Evolutionary conservation across 2,888 invertebrate genomes (phyloP), one percentile per base, ranked within the genome.

Genomic region (Noctua janthe): DNA sequence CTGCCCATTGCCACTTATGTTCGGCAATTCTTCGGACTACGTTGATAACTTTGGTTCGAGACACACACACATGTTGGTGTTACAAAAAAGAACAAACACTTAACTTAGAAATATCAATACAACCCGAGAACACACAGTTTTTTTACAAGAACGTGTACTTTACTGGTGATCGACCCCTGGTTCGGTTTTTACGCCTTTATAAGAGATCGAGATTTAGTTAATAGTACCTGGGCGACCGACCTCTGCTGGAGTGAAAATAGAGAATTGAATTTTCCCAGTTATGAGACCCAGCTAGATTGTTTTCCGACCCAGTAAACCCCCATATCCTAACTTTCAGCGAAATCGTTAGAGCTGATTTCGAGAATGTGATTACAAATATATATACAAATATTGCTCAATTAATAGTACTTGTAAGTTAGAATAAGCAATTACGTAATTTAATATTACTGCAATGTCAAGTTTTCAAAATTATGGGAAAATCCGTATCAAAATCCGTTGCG

Each of bases 111-210:
- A 66, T n/a, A n/a, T 11, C 3, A 23, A 76, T 8, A 72, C 51
- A 20, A 49, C 1, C 51, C 20, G 23, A 56, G 47, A 67, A 3
- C 17, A 39, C 13, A 23, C n/a, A 79, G 79, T 81, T 88, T 59
- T 23, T 71, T 75, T 81, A 78, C 62, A 29, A 29, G 29, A 29
- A 29, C 29, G 29, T 29, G 29, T 29, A 29, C 29, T 29, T 1
- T 29, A 29, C 29, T 29, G 1, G 29, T 29, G 29, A 29, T 29
- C 29, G 29, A 29, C 29, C 29, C 56, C n/a, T 56, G 56, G 23
- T n/a, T 15, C 15, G 13, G 15, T 29, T 29, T 13, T n/a, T 59
- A 59, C n/a, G n/a, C 29, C 6, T 62, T 29, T 62, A 29, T n/a
- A 29, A 29, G 59, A 62, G 1, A n/a, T n/a, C n/a, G n/a, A n/a